phyloP scores from a whole-genome alignment of 92 coral and sea anemone species.

The Anthopleura xanthogrammica region DNA sequence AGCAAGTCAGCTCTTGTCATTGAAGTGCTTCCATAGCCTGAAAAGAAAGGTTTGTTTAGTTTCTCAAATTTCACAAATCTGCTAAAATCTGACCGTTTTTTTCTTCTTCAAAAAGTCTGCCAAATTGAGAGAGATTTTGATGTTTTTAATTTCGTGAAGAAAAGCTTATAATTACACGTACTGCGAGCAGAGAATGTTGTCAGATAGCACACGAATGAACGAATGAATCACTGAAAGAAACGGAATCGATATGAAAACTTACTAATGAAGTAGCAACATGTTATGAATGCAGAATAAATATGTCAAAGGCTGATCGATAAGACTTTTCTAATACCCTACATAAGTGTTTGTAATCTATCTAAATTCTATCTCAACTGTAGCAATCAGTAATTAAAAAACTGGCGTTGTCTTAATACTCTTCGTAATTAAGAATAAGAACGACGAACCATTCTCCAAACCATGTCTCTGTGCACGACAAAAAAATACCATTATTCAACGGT shows the following conservation, averaged over 20 bases:
- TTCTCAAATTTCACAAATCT: background rate
- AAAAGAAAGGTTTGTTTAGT: background rate
- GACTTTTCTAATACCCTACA: slow-evolving; percentile 1
- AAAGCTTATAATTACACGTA: background rate
- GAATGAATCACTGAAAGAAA: background rate
- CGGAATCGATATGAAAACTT: background rate
- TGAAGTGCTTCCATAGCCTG: background rate
- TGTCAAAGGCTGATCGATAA: slow-evolving; percentile 15
- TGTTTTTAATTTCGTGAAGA: background rate
- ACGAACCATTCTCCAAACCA: background rate
- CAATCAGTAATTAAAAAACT: background rate
- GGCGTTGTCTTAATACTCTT: background rate
- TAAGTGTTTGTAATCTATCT: slow-evolving; percentile 34
- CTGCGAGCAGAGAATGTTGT: background rate
- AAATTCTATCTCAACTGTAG: slow-evolving; percentile 19
- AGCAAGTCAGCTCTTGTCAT: background rate
- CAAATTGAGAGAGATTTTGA: background rate
- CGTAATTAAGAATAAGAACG: background rate
- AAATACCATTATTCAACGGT: background rate
- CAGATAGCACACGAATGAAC: background rate
- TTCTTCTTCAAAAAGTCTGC: background rate
- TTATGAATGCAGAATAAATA: slow-evolving; percentile 4
- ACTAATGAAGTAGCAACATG: slow-evolving; percentile 10
- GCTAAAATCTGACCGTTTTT: background rate
- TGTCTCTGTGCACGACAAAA: background rate